Conservation (phyloP, 2,888 invertebrate genomes). For the Camponotus fellah region DNA sequence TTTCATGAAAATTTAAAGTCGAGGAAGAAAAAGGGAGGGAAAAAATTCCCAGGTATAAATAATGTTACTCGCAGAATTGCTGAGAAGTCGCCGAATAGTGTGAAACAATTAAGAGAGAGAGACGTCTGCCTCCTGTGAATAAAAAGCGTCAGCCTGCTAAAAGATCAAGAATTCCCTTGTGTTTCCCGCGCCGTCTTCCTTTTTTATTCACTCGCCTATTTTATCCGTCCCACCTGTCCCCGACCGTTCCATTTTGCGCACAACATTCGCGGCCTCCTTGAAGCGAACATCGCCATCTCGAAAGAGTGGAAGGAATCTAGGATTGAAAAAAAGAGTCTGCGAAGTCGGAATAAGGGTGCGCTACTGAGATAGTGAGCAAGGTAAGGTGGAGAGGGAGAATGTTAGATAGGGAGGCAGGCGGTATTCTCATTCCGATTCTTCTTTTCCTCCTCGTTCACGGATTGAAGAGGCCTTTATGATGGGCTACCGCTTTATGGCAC, state of each 20-base stretch:
- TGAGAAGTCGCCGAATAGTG: constrained; percentile 42
- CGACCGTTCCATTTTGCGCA: constrained; percentile 24
- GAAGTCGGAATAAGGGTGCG: constrained; percentile 36
- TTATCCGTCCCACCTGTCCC: constrained; percentile 8
- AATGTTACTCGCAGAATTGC: constrained; percentile 56
- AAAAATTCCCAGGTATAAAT: constrained; percentile 27
- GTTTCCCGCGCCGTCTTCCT: constrained; percentile 66
- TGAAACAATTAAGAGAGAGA: constrained; percentile 77
- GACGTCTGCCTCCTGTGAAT: constrained; percentile 76
- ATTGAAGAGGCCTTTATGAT: constrained; percentile 83
- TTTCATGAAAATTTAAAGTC: background rate
- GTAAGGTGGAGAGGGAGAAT: constrained; percentile 31
- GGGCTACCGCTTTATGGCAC: constrained; percentile 80
- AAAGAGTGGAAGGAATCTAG: background rate
- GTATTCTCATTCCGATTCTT: constrained; percentile 81
- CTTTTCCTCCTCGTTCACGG: constrained; percentile 78
- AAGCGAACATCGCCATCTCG: constrained; percentile 37
- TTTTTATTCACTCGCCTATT: constrained; percentile 46
- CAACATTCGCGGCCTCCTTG: constrained; percentile 62
- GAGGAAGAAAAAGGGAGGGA: background rate
- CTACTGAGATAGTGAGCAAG: constrained; percentile 1
- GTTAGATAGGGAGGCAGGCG: constrained; percentile 49
- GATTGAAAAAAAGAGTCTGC: constrained; percentile 26
- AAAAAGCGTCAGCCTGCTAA: constrained; percentile 80
- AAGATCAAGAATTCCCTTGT: constrained; percentile 80